Evolutionary conservation across 2,113 vertebrate genomes (phyloP), one percentile per base, ranked within the genome.

Genomic region (Marmota flaviventris): DNA sequence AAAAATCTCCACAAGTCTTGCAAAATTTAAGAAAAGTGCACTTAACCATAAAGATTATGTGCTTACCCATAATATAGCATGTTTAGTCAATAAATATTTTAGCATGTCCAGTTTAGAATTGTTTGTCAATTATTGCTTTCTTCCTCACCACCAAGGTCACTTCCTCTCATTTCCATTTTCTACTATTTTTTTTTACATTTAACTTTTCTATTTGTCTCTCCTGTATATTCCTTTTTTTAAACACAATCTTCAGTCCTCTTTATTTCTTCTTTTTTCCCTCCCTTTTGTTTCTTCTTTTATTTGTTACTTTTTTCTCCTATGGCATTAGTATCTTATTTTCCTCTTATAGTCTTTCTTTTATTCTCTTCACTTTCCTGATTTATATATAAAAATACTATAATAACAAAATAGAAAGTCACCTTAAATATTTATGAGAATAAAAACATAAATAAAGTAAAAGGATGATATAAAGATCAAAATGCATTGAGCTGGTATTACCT

Each of bases 211-310:
- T 75, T 76, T 61, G 6, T 88, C 9, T 84, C 17, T 67, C 11
- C 73, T 32, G 77, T 29, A 73, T 61, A 58, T 84, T 9, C 42
- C 79, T 42, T 9, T 1, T 72, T 42, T 85, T 25, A 51, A 3
- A 3, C 14, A 42, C 34, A 82, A 42, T 22, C 1, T 63, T 63
- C 25, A 45, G 45, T 8, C 22, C 16, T 4, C 14, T 4, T 58
- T 58, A 7, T 58, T 58, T 7, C 56, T 58, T 75, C 39, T 25
- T 29, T 8, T 5, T 5, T 25, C 4, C 32, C 12, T 4, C 2
- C 65, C 4, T 8, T 13, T 82, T 27, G 4, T 0, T 82, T 37
- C 6, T 0, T 11, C 6, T 2, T 7, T 53, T 34, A 14, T 2
- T 48, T 72, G 2, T 76, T 24, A 1, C 2, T 63, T 81, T 10